Evolutionary conservation across 1,140 invertebrate species (phyloP), one percentile per base, ranked within the genome.

Genomic region (Parapsyche elsis): DNA sequence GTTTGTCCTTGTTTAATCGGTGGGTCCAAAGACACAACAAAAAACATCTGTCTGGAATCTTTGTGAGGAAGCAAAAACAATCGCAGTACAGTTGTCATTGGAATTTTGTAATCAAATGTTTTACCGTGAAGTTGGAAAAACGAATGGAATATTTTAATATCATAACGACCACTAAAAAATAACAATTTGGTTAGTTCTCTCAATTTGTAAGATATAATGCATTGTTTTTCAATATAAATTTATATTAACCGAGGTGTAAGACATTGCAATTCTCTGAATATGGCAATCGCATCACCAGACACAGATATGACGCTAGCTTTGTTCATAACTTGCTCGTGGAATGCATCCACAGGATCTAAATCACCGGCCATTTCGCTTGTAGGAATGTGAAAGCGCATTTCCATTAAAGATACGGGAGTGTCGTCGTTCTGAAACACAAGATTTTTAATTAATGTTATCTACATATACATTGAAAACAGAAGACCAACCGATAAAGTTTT

Each of bases 1-100:
- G 99, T 99, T 89, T 99, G 98, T 83, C 99, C 99, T 88, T 99
- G 99, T 87, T 99, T 99, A 82, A 99, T 99, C 0, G 99, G 98
- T 24, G 98, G 98, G 92, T 99, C 98, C 83, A 99, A 91, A 83
- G 97, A 98, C 77, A 98, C 95, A n/a, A 99, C 98, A 89, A 99
- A 99, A 88, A 97, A 99, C 91, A 98, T 98, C 88, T 99, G 98
- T 7, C 99, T 90, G n/a, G 93, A 95, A 90, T 99, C 98, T 87
- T 98, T 99, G 86, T 99, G 98, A 0, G 98, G 98, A 67, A 99
- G 89, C 23, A 99, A 90, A 86, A 99, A 99, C 7, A 99, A 87
- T 23, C 99, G 92, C 9, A 98, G 89, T 12, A 99, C 97, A 0
- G 97, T 98, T 0, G 96, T 96, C 92, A 98, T 96, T 0, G 98